phyloP scores from a whole-genome alignment of 2,113 vertebrate species.

The Gymnobelideus leadbeateri region DNA sequence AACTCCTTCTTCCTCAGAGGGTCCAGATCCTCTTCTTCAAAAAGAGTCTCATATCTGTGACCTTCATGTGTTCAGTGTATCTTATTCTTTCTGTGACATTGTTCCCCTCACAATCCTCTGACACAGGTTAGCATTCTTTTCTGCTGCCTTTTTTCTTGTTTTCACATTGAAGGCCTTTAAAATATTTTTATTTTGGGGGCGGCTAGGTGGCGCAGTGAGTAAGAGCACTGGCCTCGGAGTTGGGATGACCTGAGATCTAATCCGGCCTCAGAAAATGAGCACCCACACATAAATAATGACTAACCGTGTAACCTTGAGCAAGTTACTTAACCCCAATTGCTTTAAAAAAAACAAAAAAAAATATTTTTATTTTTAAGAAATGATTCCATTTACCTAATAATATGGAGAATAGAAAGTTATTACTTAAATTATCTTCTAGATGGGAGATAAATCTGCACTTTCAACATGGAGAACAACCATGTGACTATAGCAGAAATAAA shows the following conservation, averaged over 20 bases:
- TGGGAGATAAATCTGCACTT: neutral
- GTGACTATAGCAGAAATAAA: neutral
- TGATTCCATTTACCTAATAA: neutral
- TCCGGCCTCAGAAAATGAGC: too few species aligned
- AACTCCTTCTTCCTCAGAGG: neutral
- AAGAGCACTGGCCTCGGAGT: too few species aligned
- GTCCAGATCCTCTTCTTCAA: neutral
- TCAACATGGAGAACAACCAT: neutral
- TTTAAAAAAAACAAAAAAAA: too few species aligned
- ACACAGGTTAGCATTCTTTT: neutral
- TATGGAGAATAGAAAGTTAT: neutral
- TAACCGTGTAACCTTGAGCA: too few species aligned
- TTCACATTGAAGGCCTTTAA: neutral
- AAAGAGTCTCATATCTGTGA: neutral
- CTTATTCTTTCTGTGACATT: neutral
- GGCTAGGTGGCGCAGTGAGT: too few species aligned
- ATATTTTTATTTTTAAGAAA: neutral
- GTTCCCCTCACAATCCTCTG: neutral
- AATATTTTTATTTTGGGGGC: neutral
- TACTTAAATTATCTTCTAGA: neutral
- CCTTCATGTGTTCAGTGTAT: neutral
- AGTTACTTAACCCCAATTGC: too few species aligned
- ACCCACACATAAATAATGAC: too few species aligned
- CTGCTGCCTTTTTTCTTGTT: neutral
- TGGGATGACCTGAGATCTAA: too few species aligned